These are phyloP conservation scores for Polymixis lichenea DNA, from an alignment of 2,888 invertebrate species.

Conservation along the genomic window DNA sequence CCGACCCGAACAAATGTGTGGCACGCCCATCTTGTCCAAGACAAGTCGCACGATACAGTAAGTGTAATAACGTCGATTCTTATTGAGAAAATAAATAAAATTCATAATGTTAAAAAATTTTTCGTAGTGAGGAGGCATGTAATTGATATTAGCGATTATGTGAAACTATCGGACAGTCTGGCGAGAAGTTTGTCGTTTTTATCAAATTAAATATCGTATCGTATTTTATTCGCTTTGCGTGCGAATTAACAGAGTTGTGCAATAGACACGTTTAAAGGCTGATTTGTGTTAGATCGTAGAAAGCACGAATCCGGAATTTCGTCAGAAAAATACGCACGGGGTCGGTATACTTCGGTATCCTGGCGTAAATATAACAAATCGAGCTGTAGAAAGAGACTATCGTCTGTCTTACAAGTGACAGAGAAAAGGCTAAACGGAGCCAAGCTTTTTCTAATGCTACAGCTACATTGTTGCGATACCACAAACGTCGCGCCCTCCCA, in stretches of 20 bases:
- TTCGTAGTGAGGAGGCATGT: slow-evolving; percentile 55
- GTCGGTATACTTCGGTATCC: neutral
- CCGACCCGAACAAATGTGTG: neutral
- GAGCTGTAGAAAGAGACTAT: neutral
- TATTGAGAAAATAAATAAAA: slow-evolving; percentile 58
- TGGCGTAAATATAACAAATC: neutral
- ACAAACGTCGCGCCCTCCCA: too few species aligned
- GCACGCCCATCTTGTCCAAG: slow-evolving; percentile 64
- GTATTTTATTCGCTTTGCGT: slow-evolving; percentile 75
- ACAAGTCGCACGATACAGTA: slow-evolving; percentile 68
- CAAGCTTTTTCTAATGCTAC: too few species aligned
- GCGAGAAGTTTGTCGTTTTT: slow-evolving; percentile 66
- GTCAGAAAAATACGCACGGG: neutral
- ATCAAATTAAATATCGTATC: slow-evolving; percentile 67
- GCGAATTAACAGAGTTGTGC: slow-evolving; percentile 66
- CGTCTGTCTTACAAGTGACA: neutral
- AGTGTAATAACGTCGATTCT: slow-evolving; percentile 71
- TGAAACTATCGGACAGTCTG: slow-evolving; percentile 59
- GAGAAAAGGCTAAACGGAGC: neutral
- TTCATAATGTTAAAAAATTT: slow-evolving; percentile 53
- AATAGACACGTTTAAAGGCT: slow-evolving; percentile 45
- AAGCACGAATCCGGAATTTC: neutral
- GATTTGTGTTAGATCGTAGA: slow-evolving; percentile 24
- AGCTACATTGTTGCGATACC: too few species aligned
- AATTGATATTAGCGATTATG: slow-evolving; percentile 67